Evolutionary conservation across 2,113 vertebrate genomes (phyloP).

Genomic region (Solea senegalensis): DNA sequence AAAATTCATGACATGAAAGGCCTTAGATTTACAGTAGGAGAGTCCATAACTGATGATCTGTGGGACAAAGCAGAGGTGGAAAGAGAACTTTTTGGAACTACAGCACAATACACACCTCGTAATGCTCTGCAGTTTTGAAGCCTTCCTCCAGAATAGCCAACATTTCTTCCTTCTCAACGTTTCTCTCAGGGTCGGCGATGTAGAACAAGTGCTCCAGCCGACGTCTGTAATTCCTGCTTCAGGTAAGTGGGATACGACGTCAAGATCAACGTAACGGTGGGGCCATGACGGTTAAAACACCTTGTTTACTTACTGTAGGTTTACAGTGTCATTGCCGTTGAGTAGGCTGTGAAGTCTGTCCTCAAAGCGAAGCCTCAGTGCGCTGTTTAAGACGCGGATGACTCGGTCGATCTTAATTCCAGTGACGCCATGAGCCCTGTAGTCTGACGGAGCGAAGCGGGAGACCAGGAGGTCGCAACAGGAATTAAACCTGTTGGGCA

Average conservation of each 20-base stretch:
- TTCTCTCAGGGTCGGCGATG: slow-evolving; percentile 75
- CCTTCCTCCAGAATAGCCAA: slow-evolving; percentile 83
- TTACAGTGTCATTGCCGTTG: slow-evolving; percentile 61
- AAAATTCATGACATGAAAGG: too few relatives aligned
- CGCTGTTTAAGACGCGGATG: slow-evolving; percentile 85
- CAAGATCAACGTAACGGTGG: background rate
- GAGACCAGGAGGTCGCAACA: slow-evolving; percentile 85
- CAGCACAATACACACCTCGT: slow-evolving; percentile 64
- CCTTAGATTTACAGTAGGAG: too few relatives aligned
- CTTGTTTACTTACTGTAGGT: slow-evolving; percentile 67
- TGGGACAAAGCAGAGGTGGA: too few relatives aligned
- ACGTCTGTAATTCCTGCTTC: slow-evolving; percentile 78
- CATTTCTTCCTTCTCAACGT: slow-evolving; percentile 79
- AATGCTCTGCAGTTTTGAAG: slow-evolving; percentile 77
- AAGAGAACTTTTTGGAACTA: background rate
- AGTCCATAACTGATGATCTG: background rate
- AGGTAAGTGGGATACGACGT: background rate
- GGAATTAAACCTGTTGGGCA: slow-evolving; percentile 81
- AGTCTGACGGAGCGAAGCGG: slow-evolving; percentile 83
- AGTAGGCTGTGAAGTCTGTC: slow-evolving; percentile 83
- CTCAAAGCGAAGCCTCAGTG: slow-evolving; percentile 85
- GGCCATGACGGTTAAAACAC: background rate
- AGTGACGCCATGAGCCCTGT: slow-evolving; percentile 74
- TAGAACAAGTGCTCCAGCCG: slow-evolving; percentile 87
- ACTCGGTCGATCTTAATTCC: slow-evolving; percentile 83